Evolutionary conservation across 2,113 vertebrate species (phyloP).

Genomic region (Cettia cetti): DNA sequence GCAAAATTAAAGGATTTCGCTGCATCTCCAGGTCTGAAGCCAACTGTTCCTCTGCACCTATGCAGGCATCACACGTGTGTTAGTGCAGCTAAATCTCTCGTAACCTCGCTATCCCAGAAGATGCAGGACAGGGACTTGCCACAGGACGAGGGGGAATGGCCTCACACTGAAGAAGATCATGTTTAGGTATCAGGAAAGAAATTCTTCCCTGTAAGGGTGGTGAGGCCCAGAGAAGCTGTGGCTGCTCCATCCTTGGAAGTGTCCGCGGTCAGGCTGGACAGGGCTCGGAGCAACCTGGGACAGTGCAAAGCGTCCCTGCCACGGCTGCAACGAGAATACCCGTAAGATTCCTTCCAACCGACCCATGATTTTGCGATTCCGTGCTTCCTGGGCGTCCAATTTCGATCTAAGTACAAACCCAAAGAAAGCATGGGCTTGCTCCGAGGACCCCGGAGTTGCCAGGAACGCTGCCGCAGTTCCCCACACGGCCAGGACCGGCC

Average conservation of each 20-base stretch:
- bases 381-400: fast-evolving
- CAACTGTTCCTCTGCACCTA: fast-evolving
- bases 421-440: fast-evolving
- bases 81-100: fast-evolving
- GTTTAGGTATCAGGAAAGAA: neutral
- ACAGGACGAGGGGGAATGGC: neutral
- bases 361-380: neutral
- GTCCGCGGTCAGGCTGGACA: neutral
- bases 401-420: fast-evolving
- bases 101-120: neutral
- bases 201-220: neutral
- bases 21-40: neutral
- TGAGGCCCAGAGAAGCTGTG: neutral
- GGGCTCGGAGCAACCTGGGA: neutral
- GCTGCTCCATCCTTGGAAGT: neutral
- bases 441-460: fast-evolving
- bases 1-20: neutral
- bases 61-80: fast-evolving
- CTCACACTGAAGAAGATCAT: neutral
- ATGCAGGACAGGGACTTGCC: neutral
- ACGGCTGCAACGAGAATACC: neutral
- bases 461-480: neutral
- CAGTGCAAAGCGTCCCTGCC: neutral
- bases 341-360: neutral
- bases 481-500: neutral